phyloP scores from a whole-genome alignment of 2,888 invertebrate genomes.

The Desoria tigrina region DNA sequence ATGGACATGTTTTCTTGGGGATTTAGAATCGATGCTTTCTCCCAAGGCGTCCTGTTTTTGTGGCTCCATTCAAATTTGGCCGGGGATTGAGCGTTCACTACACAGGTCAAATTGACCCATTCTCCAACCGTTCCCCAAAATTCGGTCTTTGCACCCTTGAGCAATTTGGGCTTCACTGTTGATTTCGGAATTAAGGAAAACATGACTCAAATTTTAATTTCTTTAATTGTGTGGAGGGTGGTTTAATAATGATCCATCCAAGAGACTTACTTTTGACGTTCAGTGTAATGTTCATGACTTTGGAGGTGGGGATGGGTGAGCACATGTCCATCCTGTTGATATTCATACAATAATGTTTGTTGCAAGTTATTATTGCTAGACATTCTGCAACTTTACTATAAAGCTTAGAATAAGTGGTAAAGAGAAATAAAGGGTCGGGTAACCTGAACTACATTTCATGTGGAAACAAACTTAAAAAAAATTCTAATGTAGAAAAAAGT shows the following conservation, averaged over 20 bases:
- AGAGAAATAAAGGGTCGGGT: too few relatives aligned
- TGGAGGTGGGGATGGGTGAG: constrained; percentile 50
- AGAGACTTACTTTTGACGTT: constrained; percentile 53
- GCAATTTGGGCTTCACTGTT: constrained; percentile 51
- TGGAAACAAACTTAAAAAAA: too few relatives aligned
- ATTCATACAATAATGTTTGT: too few relatives aligned
- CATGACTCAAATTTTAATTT: too few relatives aligned
- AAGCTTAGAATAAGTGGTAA: too few relatives aligned
- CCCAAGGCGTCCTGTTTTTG: constrained; percentile 35
- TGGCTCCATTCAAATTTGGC: constrained; percentile 62
- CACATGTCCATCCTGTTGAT: constrained; percentile 41
- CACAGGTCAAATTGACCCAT: constrained; percentile 64
- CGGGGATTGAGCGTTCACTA: constrained; percentile 62
- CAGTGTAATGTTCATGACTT: constrained; percentile 50
- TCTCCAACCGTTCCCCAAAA: constrained; percentile 58
- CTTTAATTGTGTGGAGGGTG: too few relatives aligned
- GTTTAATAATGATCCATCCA: neutral
- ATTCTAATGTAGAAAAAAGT: too few relatives aligned
- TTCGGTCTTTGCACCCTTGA: constrained; percentile 36
- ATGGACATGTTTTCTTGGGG: constrained; percentile 50
- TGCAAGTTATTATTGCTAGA: too few relatives aligned
- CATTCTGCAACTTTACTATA: too few relatives aligned
- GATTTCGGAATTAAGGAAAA: neutral
- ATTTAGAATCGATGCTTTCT: constrained; percentile 48
- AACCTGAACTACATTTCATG: too few relatives aligned